Evolutionary conservation across 2,113 vertebrate genomes (phyloP), one percentile per base, ranked within the genome.

Genomic region (Tetraodon nigroviridis): DNA sequence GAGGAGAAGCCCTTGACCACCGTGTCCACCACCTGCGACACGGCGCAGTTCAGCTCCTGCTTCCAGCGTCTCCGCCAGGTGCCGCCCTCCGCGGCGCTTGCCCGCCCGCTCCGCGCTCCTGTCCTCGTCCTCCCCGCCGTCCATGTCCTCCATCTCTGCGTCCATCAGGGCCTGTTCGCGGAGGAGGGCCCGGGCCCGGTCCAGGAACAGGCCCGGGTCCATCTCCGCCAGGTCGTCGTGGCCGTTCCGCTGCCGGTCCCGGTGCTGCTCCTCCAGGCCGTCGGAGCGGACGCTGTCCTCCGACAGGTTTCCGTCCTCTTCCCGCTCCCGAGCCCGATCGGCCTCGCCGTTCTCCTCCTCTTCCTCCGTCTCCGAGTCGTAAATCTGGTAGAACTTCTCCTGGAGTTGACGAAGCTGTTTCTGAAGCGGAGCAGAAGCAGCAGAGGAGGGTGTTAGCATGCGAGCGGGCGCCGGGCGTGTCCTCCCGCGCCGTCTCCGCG

Each of bases 301-400:
- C 0, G 97, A 98, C 84, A 98, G 79, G 88, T 97, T 94, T 5
- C 95, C 95, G 27, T 98, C 96, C 84, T 98, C 97, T 42, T 99
- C 96, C 69, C 95, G 73, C 7, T 84, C 87, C 10, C 78, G 63
- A 0, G 72, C 69, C 5, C 93, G 69, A 91, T 95, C 90, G 88
- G 21, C 66, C 51, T 79, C 73, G n/a, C 73, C 67, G 0, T 95
- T 93, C 40, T 84, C 95, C 29, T 95, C 94, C 54, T 98, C 96
- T 81, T 98, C 97, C 48, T 99, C 96, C 18, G 96, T 98, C 81
- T 99, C 97, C 0, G 96, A 98, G 81, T 99, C 96, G 0, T 99
- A 99, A 90, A 99, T 97, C 84, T 99, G 97, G 89, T 98, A 99
- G 90, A 99, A 99, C 91, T 99, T 99, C 70, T 99, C 97, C 90